These are phyloP conservation scores for Hermodice carunculata DNA, from an alignment of 2,888 invertebrate genomes.

Conservation along the genomic window DNA sequence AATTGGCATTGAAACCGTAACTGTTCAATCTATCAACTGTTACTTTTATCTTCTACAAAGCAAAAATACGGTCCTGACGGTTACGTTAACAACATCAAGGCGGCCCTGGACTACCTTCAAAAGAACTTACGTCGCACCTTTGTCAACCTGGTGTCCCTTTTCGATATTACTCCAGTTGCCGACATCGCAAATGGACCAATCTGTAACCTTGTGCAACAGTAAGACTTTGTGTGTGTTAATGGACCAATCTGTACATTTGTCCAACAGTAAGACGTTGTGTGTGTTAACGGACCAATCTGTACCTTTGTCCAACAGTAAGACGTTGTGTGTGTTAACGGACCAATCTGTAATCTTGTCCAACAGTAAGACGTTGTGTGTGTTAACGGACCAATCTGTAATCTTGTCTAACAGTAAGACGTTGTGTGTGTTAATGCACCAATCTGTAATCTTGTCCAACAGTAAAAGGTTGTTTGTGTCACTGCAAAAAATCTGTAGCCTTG, in stretches of 20 bases:
- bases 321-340: no score
- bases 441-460: no score
- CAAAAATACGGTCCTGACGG: neutral
- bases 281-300: no score
- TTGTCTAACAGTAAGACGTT: no score
- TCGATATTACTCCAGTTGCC: slow-evolving; percentile 59
- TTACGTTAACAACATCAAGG: neutral
- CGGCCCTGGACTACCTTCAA: slow-evolving; percentile 16
- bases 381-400: no score
- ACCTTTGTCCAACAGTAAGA: no score
- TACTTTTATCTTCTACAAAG: neutral
- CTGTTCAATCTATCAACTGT: no score
- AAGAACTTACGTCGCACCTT: slow-evolving; percentile 42
- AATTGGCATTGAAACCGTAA: no score
- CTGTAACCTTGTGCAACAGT: slow-evolving; percentile 54
- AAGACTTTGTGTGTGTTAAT: slow-evolving; percentile 1
- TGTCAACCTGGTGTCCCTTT: slow-evolving; percentile 63
- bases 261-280: no score
- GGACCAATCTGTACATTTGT: no score
- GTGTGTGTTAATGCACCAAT: no score
- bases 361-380: slow-evolving; percentile 28
- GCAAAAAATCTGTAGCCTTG: slow-evolving; percentile 50
- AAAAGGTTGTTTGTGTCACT: no score
- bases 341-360: slow-evolving; percentile 54
- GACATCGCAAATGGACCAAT: slow-evolving; percentile 43